These are phyloP conservation scores for Orchesellides sinensis DNA, from an alignment of 2,888 invertebrate species.

Conservation along the genomic window DNA sequence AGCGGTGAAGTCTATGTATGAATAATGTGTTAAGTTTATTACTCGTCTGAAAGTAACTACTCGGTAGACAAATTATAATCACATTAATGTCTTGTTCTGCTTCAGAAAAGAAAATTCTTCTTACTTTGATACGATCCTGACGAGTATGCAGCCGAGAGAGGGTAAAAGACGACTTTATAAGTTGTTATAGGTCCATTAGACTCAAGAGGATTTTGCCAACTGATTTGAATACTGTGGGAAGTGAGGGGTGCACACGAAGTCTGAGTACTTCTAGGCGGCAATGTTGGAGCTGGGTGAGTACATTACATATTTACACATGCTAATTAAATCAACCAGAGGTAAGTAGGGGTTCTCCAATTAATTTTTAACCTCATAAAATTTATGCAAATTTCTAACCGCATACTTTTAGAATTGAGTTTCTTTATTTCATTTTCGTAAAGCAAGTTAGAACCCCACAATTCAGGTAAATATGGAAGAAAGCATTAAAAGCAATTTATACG, in stretches of 20 bases:
- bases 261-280: slow-evolving; percentile 67
- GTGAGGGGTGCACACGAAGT: slow-evolving; percentile 69
- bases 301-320: slow-evolving; percentile 19
- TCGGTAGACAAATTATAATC: slow-evolving; percentile 37
- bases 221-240: slow-evolving; percentile 73
- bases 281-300: slow-evolving; percentile 63
- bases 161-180: slow-evolving; percentile 72
- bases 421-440: neutral
- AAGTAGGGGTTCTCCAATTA: slow-evolving; percentile 36
- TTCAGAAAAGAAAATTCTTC: neutral
- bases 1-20: no score
- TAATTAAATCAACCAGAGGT: slow-evolving; percentile 46
- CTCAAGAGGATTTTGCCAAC: slow-evolving; percentile 70
- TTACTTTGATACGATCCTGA: slow-evolving; percentile 51
- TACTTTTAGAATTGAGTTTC: slow-evolving; percentile 48
- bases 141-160: slow-evolving; percentile 27
- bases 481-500: neutral
- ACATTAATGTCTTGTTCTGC: slow-evolving; percentile 6
- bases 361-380: slow-evolving; percentile 40
- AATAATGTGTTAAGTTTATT: no score
- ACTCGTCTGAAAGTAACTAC: no score
- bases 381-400: slow-evolving; percentile 39
- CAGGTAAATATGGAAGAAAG: neutral
- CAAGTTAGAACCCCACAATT: neutral
- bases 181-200: slow-evolving; percentile 72